These are phyloP conservation scores for Noctuana brunneofusca DNA, from an alignment of 2,888 invertebrate species.

Conservation along the genomic window DNA sequence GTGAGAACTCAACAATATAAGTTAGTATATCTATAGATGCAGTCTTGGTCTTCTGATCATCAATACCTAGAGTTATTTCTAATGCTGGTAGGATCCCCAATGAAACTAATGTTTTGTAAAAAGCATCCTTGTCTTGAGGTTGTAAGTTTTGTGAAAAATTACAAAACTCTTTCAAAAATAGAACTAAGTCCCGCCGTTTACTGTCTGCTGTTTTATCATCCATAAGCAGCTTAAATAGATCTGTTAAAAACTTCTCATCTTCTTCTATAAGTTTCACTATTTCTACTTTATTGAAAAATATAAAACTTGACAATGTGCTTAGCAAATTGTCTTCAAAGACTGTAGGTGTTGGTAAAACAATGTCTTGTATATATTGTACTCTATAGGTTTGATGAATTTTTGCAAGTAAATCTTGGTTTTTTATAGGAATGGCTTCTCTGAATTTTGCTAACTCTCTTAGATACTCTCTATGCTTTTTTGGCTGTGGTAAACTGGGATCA, in stretches of 20 bases:
- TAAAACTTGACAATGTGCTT: slow-evolving; percentile 98
- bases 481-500: slow-evolving; percentile 93
- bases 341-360: slow-evolving; percentile 98
- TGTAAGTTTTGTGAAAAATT: slow-evolving; percentile 99
- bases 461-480: slow-evolving; percentile 97
- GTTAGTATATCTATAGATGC: slow-evolving; percentile 99
- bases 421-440: slow-evolving; percentile 96
- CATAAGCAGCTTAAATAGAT: slow-evolving; percentile 96
- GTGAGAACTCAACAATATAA: slow-evolving; percentile 98
- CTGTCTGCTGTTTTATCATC: slow-evolving; percentile 92
- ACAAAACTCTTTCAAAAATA: slow-evolving; percentile 99
- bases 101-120: slow-evolving; percentile 96
- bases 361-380: slow-evolving; percentile 99
- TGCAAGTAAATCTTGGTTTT: slow-evolving; percentile 95
- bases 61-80: slow-evolving; percentile 95
- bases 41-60: slow-evolving; percentile 96
- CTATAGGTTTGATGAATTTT: slow-evolving; percentile 99
- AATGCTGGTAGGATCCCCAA: slow-evolving; percentile 94
- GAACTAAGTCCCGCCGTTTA: slow-evolving; percentile 95
- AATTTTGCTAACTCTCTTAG: slow-evolving; percentile 95
- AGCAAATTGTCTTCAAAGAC: slow-evolving; percentile 99
- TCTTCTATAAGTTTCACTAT: slow-evolving; percentile 99
- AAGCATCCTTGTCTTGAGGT: slow-evolving; percentile 97
- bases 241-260: slow-evolving; percentile 97
- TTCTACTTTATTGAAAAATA: slow-evolving; percentile 99